Evolutionary conservation across 2,888 invertebrate species (phyloP).

Genomic region (Choreutis nemorana): DNA sequence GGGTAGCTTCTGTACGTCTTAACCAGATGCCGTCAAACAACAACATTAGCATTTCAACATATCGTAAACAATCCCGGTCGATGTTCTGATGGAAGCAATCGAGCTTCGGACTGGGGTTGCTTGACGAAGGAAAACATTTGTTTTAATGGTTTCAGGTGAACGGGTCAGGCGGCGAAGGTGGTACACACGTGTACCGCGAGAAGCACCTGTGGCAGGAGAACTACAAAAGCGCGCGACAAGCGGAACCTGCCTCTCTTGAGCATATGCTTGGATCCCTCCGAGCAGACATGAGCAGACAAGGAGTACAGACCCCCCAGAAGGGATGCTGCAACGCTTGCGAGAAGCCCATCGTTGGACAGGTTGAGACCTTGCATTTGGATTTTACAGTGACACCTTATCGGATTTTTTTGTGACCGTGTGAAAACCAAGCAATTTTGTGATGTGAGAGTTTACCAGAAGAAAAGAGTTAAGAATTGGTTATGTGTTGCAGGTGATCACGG

Average conservation of each 20-base stretch:
- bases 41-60: no score
- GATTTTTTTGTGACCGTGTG: neutral
- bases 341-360: conserved; percentile 98
- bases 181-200: conserved; percentile 71
- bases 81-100: conserved; percentile 11
- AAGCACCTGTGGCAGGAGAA: conserved; percentile 64
- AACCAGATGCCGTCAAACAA: conserved; percentile 10
- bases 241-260: conserved; percentile 66
- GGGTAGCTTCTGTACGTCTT: conserved; percentile 46
- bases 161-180: conserved; percentile 50
- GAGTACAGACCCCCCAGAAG: conserved; percentile 98
- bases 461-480: no score
- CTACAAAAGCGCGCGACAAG: conserved; percentile 64
- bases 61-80: conserved; percentile 11
- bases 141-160: conserved; percentile 34
- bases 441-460: no score
- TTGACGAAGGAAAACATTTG: conserved; percentile 10
- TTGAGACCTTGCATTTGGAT: conserved; percentile 20
- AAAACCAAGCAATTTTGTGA: conserved; percentile 1
- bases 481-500: conserved; percentile 80
- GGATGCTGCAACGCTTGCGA: conserved; percentile 99
- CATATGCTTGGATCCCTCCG: conserved; percentile 94
- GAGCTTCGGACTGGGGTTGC: no score
- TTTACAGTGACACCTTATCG: neutral
- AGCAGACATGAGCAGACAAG: conserved; percentile 98